Percentiles rank a stretch among this genome's conserved stretches.
phyloP scores from a whole-genome alignment of 2,113 vertebrate species.

The Bubalus kerabau region DNA sequence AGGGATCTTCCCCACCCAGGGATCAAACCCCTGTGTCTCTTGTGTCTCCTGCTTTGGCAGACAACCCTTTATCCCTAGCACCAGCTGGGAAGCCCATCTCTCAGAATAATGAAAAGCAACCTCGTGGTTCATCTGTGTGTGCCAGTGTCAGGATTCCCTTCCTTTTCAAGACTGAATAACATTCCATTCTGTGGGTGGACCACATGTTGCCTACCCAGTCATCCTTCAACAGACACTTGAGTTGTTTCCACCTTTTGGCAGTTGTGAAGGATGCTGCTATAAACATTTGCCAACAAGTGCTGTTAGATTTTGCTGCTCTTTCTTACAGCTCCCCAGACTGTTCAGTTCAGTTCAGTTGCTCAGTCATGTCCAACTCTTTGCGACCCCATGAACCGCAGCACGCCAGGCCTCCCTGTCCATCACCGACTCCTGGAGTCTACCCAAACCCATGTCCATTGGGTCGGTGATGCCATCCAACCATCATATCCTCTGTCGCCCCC shows the following conservation, averaged over 20 bases:
- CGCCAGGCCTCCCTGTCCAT: background rate
- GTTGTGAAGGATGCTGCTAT: background rate
- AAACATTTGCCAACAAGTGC: rapidly evolving
- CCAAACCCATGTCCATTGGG: background rate
- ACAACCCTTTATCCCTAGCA: background rate
- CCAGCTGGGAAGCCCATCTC: background rate
- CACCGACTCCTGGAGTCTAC: background rate
- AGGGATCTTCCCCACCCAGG: background rate
- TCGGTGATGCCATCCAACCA: background rate
- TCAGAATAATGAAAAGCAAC: no score
- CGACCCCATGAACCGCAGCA: background rate
- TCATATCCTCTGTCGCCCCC: background rate
- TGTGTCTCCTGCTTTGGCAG: background rate
- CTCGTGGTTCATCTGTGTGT: rapidly evolving
- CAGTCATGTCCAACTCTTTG: background rate
- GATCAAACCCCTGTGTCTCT: background rate
- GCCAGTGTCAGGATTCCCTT: background rate
- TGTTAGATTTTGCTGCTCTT: background rate
- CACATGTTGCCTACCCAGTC: background rate
- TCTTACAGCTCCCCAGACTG: background rate
- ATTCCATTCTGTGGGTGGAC: rapidly evolving
- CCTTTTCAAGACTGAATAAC: background rate
- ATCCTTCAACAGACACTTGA: background rate
- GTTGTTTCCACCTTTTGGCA: background rate
- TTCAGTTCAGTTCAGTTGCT: background rate